These are phyloP conservation scores for Coracopsis vasa DNA, from an alignment of 2,113 vertebrate species.

Conservation along the genomic window DNA sequence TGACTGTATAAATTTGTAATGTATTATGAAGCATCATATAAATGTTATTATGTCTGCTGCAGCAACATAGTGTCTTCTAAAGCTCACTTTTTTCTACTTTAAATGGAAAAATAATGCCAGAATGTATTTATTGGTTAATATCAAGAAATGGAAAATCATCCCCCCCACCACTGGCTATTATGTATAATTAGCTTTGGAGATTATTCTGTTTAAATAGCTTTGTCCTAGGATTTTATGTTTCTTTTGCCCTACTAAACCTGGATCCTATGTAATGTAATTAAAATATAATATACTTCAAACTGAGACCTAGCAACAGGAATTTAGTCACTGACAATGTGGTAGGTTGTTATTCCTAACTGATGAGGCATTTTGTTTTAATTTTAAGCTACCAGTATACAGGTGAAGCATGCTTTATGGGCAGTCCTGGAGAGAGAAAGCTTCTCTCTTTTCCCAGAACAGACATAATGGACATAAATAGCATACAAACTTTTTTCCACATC, in stretches of 20 bases:
- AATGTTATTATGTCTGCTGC: background rate
- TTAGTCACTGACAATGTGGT: background rate
- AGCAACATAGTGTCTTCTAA: background rate
- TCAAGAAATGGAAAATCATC: conserved; percentile 21
- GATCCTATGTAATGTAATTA: conserved; percentile 40
- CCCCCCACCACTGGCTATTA: conserved; percentile 11
- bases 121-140: conserved; percentile 38
- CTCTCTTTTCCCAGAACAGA: background rate
- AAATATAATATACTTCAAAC: conserved; percentile 54
- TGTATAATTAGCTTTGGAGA: conserved; percentile 45
- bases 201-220: conserved; percentile 45
- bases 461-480: background rate
- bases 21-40: background rate
- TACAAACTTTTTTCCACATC: conserved; percentile 18
- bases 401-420: conserved; percentile 1
- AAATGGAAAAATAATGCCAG: conserved; percentile 15
- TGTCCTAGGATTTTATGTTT: conserved; percentile 53
- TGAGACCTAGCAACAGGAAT: conserved; percentile 44
- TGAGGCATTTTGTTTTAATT: conserved; percentile 47
- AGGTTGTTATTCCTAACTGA: background rate
- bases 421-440: background rate
- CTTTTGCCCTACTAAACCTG: conserved; percentile 33
- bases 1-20: background rate
- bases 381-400: background rate
- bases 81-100: background rate